Evolutionary conservation across 30 jellyfish, hydroid and myxozoan genomes (phyloP).

Genomic region (Aurelia aurita): DNA sequence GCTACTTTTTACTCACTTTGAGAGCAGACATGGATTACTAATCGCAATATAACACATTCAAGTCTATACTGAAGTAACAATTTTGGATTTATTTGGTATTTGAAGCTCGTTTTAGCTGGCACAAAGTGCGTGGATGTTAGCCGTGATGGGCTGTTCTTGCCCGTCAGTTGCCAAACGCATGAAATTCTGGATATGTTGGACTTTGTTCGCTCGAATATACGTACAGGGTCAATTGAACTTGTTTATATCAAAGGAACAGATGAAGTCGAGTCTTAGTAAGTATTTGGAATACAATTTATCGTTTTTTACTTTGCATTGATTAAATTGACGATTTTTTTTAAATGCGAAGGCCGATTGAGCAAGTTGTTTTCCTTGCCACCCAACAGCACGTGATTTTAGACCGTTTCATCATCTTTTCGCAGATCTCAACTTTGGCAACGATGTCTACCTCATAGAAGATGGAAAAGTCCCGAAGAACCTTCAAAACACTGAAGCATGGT

Average conservation of each 20-base stretch:
- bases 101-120: background rate
- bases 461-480: conserved; percentile 59
- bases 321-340: conserved; percentile 38
- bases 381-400: conserved; percentile 77
- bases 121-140: conserved; percentile 30
- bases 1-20: no score
- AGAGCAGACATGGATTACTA: no score
- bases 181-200: conserved; percentile 52
- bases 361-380: conserved; percentile 42
- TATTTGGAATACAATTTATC: background rate
- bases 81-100: background rate
- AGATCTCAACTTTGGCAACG: conserved; percentile 91
- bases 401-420: conserved; percentile 41
- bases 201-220: conserved; percentile 51
- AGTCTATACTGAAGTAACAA: no score
- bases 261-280: conserved; percentile 78
- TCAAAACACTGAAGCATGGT: conserved; percentile 47
- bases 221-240: conserved; percentile 66
- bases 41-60: no score
- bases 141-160: conserved; percentile 69
- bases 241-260: conserved; percentile 62
- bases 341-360: conserved; percentile 21
- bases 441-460: conserved; percentile 58
- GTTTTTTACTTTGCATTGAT: conserved; percentile 10
- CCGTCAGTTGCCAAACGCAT: conserved; percentile 40